Conservation (phyloP, 1,140 invertebrate genomes). For the Nymphalis io region DNA sequence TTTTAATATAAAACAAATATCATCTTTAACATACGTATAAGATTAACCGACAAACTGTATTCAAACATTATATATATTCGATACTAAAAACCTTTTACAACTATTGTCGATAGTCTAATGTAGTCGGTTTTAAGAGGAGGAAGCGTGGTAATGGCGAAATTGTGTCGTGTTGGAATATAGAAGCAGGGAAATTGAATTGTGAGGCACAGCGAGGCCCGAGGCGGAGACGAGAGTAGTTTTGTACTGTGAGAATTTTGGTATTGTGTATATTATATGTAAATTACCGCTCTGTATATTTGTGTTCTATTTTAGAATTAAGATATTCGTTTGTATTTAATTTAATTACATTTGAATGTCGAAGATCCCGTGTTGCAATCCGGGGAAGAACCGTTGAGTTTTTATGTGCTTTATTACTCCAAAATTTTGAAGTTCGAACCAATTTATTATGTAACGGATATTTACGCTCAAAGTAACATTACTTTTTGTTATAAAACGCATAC, state of each 20-base stretch:
- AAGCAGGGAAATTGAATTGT: constrained; percentile 30
- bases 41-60: neutral
- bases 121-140: constrained; percentile 23
- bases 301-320: neutral
- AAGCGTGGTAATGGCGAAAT: constrained; percentile 35
- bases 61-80: neutral
- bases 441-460: too few relatives aligned
- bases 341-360: too few relatives aligned
- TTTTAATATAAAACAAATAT: too few relatives aligned
- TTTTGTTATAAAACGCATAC: too few relatives aligned
- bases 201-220: constrained; percentile 11
- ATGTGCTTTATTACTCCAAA: too few relatives aligned
- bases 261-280: neutral
- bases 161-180: constrained; percentile 28
- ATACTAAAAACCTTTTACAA: constrained; percentile 8
- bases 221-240: constrained; percentile 19
- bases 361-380: too few relatives aligned
- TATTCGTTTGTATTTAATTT: too few relatives aligned
- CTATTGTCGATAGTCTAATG: constrained; percentile 6
- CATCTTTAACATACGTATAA: too few relatives aligned
- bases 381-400: too few relatives aligned
- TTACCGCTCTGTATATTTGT: neutral
- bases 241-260: neutral
- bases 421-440: too few relatives aligned
- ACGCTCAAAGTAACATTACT: too few relatives aligned